Percentiles rank a stretch among this genome's conserved stretches.
These are phyloP conservation scores for Drosophila ercepeae DNA, from an alignment of 1,140 invertebrate genomes.

Conservation along the genomic window DNA sequence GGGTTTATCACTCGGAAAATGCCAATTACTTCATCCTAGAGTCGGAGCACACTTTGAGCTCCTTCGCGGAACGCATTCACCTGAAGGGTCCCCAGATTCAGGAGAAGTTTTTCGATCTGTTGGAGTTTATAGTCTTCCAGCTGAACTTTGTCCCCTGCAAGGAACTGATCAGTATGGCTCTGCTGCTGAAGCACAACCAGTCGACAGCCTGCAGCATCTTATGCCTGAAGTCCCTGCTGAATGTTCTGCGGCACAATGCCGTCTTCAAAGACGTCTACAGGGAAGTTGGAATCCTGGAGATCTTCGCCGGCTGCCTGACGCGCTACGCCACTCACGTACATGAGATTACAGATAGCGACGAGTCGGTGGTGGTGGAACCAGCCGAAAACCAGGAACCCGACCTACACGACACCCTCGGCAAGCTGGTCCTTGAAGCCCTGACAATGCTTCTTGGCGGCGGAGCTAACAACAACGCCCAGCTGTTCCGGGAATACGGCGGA, in stretches of 20 bases:
- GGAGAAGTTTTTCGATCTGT: conserved; percentile 96
- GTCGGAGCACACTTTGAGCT: conserved; percentile 96
- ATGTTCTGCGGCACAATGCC: conserved; percentile 93
- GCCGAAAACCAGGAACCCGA: conserved; percentile 76
- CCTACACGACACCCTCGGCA: conserved; percentile 90
- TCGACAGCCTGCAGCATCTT: conserved; percentile 92
- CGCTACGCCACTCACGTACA: conserved; percentile 89
- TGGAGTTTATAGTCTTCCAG: conserved; percentile 98
- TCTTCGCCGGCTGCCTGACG: conserved; percentile 96
- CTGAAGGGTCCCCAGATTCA: conserved; percentile 95
- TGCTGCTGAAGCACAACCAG: conserved; percentile 94
- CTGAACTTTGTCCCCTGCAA: conserved; percentile 99
- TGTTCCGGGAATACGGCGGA: conserved; percentile 96
- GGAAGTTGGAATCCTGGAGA: conserved; percentile 98
- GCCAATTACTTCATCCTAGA: conserved; percentile 99
- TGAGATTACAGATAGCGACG: conserved; percentile 71
- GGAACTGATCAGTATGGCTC: conserved; percentile 97
- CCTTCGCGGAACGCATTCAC: conserved; percentile 98
- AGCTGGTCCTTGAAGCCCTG: conserved; percentile 93
- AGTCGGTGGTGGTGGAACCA: conserved; percentile 56
- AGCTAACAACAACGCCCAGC: conserved; percentile 94
- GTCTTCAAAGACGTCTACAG: conserved; percentile 99
- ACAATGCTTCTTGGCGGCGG: conserved; percentile 89
- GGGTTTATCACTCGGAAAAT: conserved; percentile 98
- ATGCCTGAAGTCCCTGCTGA: conserved; percentile 94